These are phyloP conservation scores for Crypturellus tataupa DNA, from an alignment of 2,797 vertebrate genomes.

Conservation along the genomic window DNA sequence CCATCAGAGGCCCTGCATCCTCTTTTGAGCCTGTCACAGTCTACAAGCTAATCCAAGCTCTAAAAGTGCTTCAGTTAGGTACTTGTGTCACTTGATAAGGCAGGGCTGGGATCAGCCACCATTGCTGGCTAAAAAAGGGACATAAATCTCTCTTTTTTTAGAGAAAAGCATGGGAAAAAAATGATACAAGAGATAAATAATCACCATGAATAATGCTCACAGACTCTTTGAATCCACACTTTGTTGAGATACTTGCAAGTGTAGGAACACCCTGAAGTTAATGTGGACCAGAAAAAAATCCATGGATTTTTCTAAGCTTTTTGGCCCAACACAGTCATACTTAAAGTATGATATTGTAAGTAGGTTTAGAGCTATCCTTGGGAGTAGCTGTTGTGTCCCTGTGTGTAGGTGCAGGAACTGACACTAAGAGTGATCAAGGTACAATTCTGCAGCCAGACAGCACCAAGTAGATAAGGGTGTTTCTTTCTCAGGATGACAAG, in stretches of 20 bases:
- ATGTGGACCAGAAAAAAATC: neutral
- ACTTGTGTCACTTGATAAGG: neutral
- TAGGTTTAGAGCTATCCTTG: neutral
- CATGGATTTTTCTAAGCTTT: neutral
- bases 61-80: neutral
- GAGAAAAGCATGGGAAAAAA: neutral
- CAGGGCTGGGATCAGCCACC: neutral
- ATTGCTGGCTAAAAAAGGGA: neutral
- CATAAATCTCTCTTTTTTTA: neutral
- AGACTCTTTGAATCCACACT: neutral
- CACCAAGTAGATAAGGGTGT: neutral
- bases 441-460: conserved; percentile 2
- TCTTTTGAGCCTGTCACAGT: neutral
- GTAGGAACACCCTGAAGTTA: neutral
- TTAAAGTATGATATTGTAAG: neutral
- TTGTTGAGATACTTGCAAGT: neutral
- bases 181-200: neutral
- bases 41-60: neutral
- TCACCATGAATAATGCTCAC: neutral
- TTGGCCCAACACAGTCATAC: neutral
- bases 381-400: neutral
- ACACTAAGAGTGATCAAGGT: rapidly evolving
- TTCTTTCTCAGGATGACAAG: neutral
- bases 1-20: neutral
- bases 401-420: neutral